Conservation (phyloP, 2,797 vertebrate genomes). For the Momotus momota region DNA sequence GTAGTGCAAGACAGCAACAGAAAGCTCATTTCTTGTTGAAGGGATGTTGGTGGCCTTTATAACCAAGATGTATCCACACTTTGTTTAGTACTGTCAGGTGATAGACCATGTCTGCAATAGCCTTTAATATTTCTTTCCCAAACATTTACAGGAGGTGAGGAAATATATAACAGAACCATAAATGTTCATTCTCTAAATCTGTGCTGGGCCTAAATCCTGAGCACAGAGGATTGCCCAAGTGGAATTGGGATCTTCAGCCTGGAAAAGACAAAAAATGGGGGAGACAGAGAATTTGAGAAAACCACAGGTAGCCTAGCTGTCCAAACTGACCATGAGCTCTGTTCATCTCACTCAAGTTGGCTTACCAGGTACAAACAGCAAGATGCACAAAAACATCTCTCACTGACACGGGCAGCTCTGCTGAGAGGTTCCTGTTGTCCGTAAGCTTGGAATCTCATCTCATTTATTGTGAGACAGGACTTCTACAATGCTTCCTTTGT, state of each 20-base stretch:
- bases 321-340: neutral
- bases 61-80: fast-evolving
- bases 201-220: neutral
- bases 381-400: neutral
- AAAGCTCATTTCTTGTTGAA: neutral
- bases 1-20: neutral
- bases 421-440: neutral
- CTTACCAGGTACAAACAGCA: neutral
- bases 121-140: neutral
- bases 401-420: fast-evolving
- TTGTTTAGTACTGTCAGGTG: neutral
- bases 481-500: neutral
- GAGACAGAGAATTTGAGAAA: neutral
- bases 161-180: neutral
- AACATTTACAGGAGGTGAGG: neutral
- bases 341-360: neutral
- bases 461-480: neutral
- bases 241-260: neutral
- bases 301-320: neutral
- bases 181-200: neutral
- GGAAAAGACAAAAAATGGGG: no score
- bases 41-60: neutral
- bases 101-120: fast-evolving
- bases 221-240: neutral
- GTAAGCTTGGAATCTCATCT: neutral